Conservation (phyloP, 2,113 vertebrate genomes). For the Stegastes partitus region DNA sequence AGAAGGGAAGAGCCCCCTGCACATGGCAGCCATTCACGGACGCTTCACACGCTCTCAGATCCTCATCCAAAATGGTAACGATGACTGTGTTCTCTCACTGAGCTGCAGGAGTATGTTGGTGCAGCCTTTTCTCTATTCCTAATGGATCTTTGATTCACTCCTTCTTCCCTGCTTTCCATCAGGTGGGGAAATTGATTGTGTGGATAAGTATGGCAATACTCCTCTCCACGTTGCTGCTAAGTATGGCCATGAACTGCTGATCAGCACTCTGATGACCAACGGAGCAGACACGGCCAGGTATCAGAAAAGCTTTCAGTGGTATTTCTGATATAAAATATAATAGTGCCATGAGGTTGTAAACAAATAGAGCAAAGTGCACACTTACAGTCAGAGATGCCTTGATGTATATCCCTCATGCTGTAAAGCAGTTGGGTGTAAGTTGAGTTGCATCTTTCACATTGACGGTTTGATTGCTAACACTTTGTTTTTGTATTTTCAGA, state of each 20-base stretch:
- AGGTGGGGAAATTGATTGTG: constrained; percentile 97
- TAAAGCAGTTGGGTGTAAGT: not conserved
- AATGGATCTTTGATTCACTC: constrained; percentile 13
- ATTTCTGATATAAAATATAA: not conserved
- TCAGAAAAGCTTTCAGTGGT: constrained; percentile 3
- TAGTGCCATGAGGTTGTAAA: not conserved
- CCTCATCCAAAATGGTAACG: constrained; percentile 96
- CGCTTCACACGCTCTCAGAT: constrained; percentile 98
- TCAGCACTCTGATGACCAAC: constrained; percentile 98
- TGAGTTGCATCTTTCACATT: not conserved
- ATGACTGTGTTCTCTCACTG: not conserved
- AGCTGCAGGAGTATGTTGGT: not conserved
- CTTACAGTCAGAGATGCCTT: not conserved
- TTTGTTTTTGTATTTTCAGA: constrained; percentile 76
- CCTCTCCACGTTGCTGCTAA: constrained; percentile 98
- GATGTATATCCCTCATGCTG: not conserved
- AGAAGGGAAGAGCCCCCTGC: constrained; percentile 98
- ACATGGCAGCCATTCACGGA: constrained; percentile 98
- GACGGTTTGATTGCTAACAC: not conserved
- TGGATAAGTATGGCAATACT: constrained; percentile 97
- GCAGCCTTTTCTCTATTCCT: not conserved
- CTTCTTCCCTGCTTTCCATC: constrained; percentile 4
- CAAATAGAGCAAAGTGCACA: not conserved
- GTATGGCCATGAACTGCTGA: constrained; percentile 97
- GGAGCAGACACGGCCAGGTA: constrained; percentile 97